Base-by-base conservation (phyloP, 2,888 invertebrate species). In the Netelia inedita region DNA sequence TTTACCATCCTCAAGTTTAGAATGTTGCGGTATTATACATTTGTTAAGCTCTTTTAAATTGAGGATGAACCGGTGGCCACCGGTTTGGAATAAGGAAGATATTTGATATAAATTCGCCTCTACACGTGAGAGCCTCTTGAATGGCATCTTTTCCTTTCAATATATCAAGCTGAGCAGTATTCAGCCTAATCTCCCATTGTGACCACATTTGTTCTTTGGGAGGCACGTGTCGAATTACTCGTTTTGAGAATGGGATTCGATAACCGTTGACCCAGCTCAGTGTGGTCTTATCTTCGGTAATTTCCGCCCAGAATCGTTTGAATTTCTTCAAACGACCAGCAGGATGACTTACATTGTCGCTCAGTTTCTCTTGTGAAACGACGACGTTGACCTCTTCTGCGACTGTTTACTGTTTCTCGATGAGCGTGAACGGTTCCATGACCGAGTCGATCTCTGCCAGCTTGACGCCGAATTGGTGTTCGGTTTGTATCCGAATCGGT, bases 31-130 rank as follows among this genome's bases (percentile, higher is more conserved):
- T 9, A 28, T 72, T 10, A 82, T 69, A 10, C 82, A 80, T 8
- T 55, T 59, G 10, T 85, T 86, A 0, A 82, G 28, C 1, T 72
- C 50, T 57, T 86, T 86, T 14, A 84, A 65, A 65, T 84, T 84
- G 1, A 84, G 28, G 0, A 85, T 59, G 1, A 85, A 75, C 9
- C 76, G 61, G 50, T 75, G 46, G 9, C 46, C 59, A 0, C 80
- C 84, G 8, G 19, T 82, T 86, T 11, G 73, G 76, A 6, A 79
- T 46, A 19, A 84, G 50, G 53, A 84, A 84, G 50, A 76, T 55
- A 16, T 10, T 74, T 1, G 82, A 82, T 6, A 84, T 41, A 66
- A 84, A 86, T 35, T 86, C 82, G 2, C 69, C 75, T 6, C 79
- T 19, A 19, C 74, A 85, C 28, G 55, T 50, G 6, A 61, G 5